phyloP scores from a whole-genome alignment of 2,888 invertebrate species.

The Tenthredo notha region DNA sequence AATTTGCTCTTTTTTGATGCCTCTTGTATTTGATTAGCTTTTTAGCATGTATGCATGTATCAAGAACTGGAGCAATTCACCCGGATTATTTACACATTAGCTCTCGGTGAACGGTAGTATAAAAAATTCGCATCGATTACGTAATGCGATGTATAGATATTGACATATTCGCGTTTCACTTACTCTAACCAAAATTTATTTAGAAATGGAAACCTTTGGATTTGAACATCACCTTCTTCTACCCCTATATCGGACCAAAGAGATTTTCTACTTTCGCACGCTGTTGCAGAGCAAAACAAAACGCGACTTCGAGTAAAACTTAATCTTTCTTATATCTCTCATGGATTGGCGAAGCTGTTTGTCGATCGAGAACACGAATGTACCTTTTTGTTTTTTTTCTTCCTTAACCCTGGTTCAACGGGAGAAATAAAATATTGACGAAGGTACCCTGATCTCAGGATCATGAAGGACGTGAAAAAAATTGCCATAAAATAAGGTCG shows the following conservation, averaged over 20 bases:
- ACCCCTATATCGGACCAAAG: background rate
- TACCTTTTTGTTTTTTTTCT: background rate
- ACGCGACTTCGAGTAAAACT: background rate
- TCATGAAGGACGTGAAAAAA: background rate
- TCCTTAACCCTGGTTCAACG: background rate
- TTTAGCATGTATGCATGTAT: background rate
- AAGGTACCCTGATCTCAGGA: background rate
- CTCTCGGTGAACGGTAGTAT: background rate
- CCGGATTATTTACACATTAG: background rate
- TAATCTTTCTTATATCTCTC: constrained; percentile 3
- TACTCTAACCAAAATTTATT: background rate
- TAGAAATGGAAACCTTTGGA: background rate
- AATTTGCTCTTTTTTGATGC: background rate
- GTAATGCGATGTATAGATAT: background rate
- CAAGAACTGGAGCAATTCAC: background rate
- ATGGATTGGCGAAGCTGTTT: background rate
- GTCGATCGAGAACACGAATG: background rate
- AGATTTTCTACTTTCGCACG: background rate
- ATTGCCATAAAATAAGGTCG: constrained; percentile 7
- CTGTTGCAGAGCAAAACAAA: background rate
- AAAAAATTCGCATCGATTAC: background rate
- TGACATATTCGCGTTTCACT: background rate
- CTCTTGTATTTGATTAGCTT: background rate
- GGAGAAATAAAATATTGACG: background rate
- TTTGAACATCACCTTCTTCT: background rate